Base-by-base conservation (phyloP, 2,113 vertebrate genomes). In the Pseudorectes ferrugineus region DNA sequence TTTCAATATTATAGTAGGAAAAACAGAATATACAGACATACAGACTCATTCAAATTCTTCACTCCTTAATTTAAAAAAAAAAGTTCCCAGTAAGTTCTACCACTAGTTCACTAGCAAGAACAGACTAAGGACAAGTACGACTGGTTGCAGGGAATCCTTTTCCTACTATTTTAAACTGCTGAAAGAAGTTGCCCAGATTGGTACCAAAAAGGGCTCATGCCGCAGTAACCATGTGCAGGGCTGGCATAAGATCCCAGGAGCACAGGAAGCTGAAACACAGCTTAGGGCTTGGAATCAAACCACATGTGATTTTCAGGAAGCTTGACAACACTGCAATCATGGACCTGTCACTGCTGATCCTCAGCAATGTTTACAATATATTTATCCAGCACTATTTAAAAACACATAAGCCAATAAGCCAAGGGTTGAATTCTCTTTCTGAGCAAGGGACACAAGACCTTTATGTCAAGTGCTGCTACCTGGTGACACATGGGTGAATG, bases 231-330 rank as follows among this genome's bases (percentile, higher is more conserved):
- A 35, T 1, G 20, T 2, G 1, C 29, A 77, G 54, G 12, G 31
- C 14, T 45, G 26, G 35, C 48, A 63, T 2, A 3, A 10, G 46
- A 77, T 58, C 38, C 11, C 68, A 76, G 38, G 16, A 54, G 16
- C 4, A 0, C 18, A 67, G 24, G 66, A 23, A 81, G 61, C 38
- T 0, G 0, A 62, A 88, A 81, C 11, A 38, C 15, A 54, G 55
- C 24, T 19, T 6, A 26, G 46, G 43, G 67, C 29, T 71, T 63
- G 18, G 31, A 91, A 87, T n/a, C 35, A 89, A 86, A 58, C 21
- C 21, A n/a, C 3, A 23, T 1, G 11, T 18, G 1, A 57, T 55
- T 85, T 94, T 75, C 14, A 2, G 43, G 45, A 84, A 89, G 35
- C n/a, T 4, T 46, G 57, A 87, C 25, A 58, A 59, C 22, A 43